Conservation (phyloP, 2,113 vertebrate species). For the Chitala chitala region DNA sequence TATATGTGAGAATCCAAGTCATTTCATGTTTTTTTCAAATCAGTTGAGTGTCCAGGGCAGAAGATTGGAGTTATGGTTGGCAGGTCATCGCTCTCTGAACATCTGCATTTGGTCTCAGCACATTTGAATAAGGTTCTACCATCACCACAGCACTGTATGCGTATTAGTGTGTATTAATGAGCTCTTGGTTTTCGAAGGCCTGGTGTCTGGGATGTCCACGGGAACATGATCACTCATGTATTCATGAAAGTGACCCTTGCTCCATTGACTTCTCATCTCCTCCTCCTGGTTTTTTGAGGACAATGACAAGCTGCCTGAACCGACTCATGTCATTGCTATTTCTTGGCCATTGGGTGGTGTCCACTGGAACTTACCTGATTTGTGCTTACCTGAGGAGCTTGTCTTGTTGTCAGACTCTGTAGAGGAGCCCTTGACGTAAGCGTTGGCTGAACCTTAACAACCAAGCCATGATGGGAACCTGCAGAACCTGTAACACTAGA, state of each 20-base stretch:
- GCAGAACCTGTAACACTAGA: neutral
- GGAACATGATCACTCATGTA: conserved; percentile 91
- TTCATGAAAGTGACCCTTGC: conserved; percentile 92
- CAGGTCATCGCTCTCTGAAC: conserved; percentile 68
- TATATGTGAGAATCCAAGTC: too few relatives aligned
- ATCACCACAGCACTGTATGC: neutral
- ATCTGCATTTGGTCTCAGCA: conserved; percentile 58
- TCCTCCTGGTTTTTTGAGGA: conserved; percentile 63
- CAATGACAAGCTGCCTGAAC: conserved; percentile 69
- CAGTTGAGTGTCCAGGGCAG: too few relatives aligned
- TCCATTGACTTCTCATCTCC: conserved; percentile 77
- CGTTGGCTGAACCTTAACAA: neutral
- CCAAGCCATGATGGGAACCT: neutral
- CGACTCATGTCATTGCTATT: conserved; percentile 75
- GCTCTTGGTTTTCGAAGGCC: conserved; percentile 57
- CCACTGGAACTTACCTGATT: conserved; percentile 53
- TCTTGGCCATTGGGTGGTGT: conserved; percentile 70
- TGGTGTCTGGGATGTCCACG: conserved; percentile 82
- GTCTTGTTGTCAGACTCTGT: neutral
- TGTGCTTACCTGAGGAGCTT: conserved; percentile 28
- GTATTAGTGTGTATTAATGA: neutral
- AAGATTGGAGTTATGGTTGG: conserved; percentile 86
- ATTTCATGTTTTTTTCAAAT: too few relatives aligned
- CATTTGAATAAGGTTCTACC: neutral
- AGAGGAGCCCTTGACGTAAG: too few relatives aligned